Conservation (phyloP, 2,888 invertebrate genomes). For the Odontocolon sp. region DNA sequence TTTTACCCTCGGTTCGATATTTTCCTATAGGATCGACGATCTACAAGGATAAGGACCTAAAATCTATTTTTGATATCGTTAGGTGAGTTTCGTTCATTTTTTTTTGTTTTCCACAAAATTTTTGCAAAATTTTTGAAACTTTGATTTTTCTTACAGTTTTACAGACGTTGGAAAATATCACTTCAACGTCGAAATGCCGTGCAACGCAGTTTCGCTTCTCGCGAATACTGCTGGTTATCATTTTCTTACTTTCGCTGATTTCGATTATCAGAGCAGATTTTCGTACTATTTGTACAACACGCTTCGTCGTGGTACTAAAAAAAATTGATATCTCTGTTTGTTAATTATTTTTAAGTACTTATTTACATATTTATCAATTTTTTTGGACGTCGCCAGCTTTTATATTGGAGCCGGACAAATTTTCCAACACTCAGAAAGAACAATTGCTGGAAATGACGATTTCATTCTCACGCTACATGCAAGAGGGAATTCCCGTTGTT, state of each 20-base stretch:
- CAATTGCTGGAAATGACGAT: slow-evolving; percentile 72
- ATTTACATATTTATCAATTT: not conserved
- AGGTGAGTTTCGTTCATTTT: slow-evolving; percentile 60
- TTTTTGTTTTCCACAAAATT: not conserved
- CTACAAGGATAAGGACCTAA: slow-evolving; percentile 68
- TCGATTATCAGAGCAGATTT: slow-evolving; percentile 77
- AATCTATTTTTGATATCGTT: slow-evolving; percentile 75
- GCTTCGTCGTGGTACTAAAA: slow-evolving; percentile 73
- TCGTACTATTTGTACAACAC: slow-evolving; percentile 76
- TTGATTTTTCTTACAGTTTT: slow-evolving; percentile 61
- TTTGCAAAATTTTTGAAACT: not conserved
- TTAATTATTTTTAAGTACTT: too few species aligned
- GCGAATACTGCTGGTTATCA: slow-evolving; percentile 76
- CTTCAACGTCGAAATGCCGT: slow-evolving; percentile 72
- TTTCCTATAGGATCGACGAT: slow-evolving; percentile 74
- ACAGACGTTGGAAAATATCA: slow-evolving; percentile 74
- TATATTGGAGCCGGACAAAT: slow-evolving; percentile 72
- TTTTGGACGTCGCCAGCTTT: slow-evolving; percentile 67
- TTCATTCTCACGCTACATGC: slow-evolving; percentile 76
- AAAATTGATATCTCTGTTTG: too few species aligned
- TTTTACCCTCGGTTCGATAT: slow-evolving; percentile 75
- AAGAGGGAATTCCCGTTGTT: slow-evolving; percentile 77
- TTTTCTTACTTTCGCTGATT: slow-evolving; percentile 74
- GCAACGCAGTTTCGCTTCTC: slow-evolving; percentile 76
- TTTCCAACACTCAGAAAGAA: slow-evolving; percentile 70